phyloP scores from a whole-genome alignment of 2,797 vertebrate genomes.

The Huso huso region DNA sequence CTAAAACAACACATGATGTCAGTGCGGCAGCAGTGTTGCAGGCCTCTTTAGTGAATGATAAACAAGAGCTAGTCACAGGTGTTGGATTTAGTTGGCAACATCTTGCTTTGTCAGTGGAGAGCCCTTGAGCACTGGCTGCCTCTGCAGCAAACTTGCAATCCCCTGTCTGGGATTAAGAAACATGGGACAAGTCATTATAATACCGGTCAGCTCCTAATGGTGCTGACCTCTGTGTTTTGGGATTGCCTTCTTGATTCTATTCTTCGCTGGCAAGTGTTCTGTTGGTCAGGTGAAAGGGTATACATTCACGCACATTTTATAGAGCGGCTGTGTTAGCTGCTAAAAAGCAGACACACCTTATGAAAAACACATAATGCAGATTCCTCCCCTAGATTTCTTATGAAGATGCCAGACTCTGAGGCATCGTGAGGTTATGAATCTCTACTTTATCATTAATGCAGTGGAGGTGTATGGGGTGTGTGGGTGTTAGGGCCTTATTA shows the following conservation, averaged over 20 bases:
- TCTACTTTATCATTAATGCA: too few relatives aligned
- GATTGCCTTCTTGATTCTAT: background rate
- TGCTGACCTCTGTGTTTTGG: background rate
- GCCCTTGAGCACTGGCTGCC: background rate
- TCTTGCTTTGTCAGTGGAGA: background rate
- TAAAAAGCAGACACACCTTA: too few relatives aligned
- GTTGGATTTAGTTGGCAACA: conserved; percentile 31
- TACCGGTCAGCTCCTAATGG: background rate
- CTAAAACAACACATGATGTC: conserved; percentile 22
- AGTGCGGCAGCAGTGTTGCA: conserved; percentile 14
- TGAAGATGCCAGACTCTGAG: too few relatives aligned
- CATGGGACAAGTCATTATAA: background rate
- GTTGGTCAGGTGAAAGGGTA: background rate
- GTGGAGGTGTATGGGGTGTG: too few relatives aligned
- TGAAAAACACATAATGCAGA: too few relatives aligned
- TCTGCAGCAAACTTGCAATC: background rate
- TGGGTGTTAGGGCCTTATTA: too few relatives aligned
- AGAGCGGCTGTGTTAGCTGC: too few relatives aligned
- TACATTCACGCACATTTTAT: background rate
- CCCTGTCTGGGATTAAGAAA: background rate
- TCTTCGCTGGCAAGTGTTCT: background rate
- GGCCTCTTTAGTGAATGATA: conserved; percentile 27
- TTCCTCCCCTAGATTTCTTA: too few relatives aligned
- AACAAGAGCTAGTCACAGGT: conserved; percentile 47
- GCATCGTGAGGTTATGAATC: too few relatives aligned